Base-by-base conservation (phyloP, 2,113 vertebrate species). In the Pseudorasbora parva region DNA sequence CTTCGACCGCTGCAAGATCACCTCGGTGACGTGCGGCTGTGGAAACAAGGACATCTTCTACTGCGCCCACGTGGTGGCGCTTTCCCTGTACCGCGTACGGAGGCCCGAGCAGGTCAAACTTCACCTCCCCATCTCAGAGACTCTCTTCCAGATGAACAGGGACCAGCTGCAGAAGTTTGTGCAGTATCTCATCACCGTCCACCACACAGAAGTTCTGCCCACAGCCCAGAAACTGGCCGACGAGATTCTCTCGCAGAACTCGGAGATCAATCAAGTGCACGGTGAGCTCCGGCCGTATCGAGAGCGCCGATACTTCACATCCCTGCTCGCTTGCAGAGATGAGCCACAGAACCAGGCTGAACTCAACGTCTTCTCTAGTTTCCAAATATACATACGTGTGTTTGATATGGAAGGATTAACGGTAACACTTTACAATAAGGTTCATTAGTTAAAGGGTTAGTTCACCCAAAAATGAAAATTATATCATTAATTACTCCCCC, bases 21-120 rank as follows among this genome's bases (percentile, higher is more conserved):
- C 98, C 83, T 97, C 98, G 66, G 98, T 99, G 90, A 99, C 98
- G 78, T 99, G 97, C 92, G 97, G 97, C 90, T 99, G 98, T 88
- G 98, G 98, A 93, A 99, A 99, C 96, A 98, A 99, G 92, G 98
- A 99, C 96, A 99, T 99, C 95, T 99, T 99, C 96, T 99, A 98
- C 84, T 99, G 98, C 90, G 97, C 98, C 2, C 98, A 99, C 0
- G 98, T 99, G 89, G 98, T 99, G 93, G 98, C 98, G 54, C 95
- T 99, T 43, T 98, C 97, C 82, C 95, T 99, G 92, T 99, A 98
- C 91, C 96, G 98, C 87, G 97, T 98, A 91, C 97, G 98, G 92
- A 97, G 97, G 93, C 98, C 98, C 78, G 98, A 99, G 91, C 96
- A 97, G 96, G 97, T 99, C 95, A 98, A 98, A 91, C 94, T 99